These are phyloP conservation scores for Rutilus rutilus DNA, from an alignment of 2,113 vertebrate genomes.

Conservation along the genomic window DNA sequence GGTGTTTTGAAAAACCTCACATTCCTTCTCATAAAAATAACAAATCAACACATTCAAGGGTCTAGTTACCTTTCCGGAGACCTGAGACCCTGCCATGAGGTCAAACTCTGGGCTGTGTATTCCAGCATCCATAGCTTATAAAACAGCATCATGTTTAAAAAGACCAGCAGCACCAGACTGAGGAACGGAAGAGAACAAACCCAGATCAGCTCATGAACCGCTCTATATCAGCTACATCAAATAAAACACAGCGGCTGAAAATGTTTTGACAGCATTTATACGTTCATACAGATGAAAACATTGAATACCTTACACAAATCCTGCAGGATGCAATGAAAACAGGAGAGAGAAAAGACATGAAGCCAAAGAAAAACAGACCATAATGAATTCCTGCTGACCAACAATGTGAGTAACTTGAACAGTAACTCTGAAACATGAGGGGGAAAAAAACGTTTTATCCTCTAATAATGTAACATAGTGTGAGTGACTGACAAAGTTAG, in stretches of 20 bases:
- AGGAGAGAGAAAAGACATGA: conserved; percentile 46
- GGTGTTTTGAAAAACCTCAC: conserved; percentile 18
- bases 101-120: conserved; percentile 92
- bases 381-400: not conserved
- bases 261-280: not conserved
- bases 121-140: conserved; percentile 99
- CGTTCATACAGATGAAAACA: conserved; percentile 35
- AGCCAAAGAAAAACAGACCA: conserved; percentile 6
- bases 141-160: conserved; percentile 98
- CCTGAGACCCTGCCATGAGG: conserved; percentile 91
- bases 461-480: not conserved
- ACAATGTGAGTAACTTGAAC: not conserved
- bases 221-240: not conserved
- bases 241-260: not conserved
- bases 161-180: conserved; percentile 94
- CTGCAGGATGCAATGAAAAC: conserved; percentile 77
- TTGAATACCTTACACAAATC: conserved; percentile 87
- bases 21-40: not conserved
- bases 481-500: not conserved
- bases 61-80: conserved; percentile 90
- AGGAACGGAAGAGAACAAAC: conserved; percentile 20
- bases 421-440: not conserved
- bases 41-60: not conserved
- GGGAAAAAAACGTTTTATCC: not conserved
- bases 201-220: not conserved